Conservation (phyloP, 2,113 vertebrate genomes). For the Eira barbara region DNA sequence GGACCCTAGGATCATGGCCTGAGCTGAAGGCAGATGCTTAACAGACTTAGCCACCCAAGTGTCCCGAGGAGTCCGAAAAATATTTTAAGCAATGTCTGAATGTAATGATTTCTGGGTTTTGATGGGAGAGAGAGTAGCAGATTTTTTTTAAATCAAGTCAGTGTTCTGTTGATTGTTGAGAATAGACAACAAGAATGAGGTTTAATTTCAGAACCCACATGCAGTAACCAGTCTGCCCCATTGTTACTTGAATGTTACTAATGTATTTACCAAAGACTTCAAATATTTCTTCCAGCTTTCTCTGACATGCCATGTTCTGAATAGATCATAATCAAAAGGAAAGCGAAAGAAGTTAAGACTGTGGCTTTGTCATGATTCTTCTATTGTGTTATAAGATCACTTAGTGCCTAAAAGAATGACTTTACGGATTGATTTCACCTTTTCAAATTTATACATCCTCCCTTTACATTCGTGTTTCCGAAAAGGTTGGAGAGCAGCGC, state of each 20-base stretch:
- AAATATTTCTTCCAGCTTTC: not conserved
- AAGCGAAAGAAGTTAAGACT: not conserved
- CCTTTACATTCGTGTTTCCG: not conserved
- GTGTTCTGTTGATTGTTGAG: not conserved
- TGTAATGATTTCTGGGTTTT: constrained; percentile 34
- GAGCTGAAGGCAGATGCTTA: not conserved
- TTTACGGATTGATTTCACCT: constrained; percentile 2
- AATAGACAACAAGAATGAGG: not conserved
- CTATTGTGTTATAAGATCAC: not conserved
- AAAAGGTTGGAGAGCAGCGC: not conserved
- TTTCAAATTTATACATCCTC: not conserved
- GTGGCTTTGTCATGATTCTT: not conserved
- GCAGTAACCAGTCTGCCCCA: not conserved
- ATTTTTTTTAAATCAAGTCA: constrained; percentile 9
- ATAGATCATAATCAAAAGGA: not conserved
- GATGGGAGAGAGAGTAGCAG: not conserved
- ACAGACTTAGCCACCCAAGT: not conserved
- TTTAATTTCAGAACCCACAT: not conserved
- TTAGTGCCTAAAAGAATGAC: constrained; percentile 25
- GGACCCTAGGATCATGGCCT: not conserved
- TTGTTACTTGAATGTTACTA: constrained; percentile 10
- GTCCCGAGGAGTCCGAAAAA: not conserved
- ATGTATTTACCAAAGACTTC: not conserved
- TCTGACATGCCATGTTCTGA: not conserved
- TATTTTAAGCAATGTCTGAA: not conserved